A percentile compares a stretch with the other conserved stretches of the same genome.
Evolutionary conservation across 2,888 invertebrate species (phyloP).

Genomic region (Resseliella maxima): DNA sequence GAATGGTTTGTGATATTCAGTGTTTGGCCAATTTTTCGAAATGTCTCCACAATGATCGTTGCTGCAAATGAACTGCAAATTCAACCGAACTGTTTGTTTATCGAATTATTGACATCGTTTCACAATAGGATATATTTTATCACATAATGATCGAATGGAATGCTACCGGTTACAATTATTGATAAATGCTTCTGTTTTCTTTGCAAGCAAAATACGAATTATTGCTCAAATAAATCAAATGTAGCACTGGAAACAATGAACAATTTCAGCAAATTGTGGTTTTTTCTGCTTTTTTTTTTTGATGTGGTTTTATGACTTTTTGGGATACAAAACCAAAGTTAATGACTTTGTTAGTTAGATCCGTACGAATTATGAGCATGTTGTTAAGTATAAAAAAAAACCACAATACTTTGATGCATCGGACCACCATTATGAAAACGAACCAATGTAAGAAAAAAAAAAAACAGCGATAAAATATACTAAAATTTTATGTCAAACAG

Average conservation of each 20-base stretch:
- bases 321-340: not conserved
- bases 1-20: not conserved
- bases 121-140: constrained; percentile 36
- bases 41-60: not conserved
- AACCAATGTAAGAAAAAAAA: not conserved
- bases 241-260: constrained; percentile 14
- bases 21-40: constrained; percentile 32
- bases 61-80: not conserved
- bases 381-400: not conserved
- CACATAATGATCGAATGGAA: not conserved
- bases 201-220: not conserved
- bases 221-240: constrained; percentile 19
- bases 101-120: constrained; percentile 27
- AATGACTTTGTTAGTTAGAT: constrained; percentile 41
- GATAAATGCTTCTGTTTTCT: not conserved
- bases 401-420: not conserved
- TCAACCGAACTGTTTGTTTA: not conserved
- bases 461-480: not conserved
- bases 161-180: not conserved
- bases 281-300: not conserved
- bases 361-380: not conserved
- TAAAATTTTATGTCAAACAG: no score
- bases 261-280: constrained; percentile 37
- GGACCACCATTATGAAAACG: constrained; percentile 16
- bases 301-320: constrained; percentile 36